phyloP scores from a whole-genome alignment of 1,140 invertebrate genomes.

The Camponotus vicinus region DNA sequence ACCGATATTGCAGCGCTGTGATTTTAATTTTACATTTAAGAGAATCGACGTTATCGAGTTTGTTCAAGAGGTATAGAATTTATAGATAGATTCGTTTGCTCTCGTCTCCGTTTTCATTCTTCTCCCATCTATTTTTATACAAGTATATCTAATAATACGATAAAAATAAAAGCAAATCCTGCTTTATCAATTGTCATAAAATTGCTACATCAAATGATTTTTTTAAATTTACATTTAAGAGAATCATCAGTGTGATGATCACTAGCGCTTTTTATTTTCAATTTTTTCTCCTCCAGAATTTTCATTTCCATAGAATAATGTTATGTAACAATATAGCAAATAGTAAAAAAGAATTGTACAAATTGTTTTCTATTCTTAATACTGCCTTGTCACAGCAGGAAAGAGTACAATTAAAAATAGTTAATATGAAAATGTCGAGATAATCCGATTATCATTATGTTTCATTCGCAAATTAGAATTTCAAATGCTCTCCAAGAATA shows the following conservation, averaged over 20 bases:
- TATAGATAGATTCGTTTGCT: background rate
- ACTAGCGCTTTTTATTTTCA: background rate
- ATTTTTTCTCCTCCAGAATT: background rate
- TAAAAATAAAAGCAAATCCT: background rate
- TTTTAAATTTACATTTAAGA: background rate
- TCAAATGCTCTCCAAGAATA: conserved; percentile 15
- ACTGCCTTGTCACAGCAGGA: background rate
- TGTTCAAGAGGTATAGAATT: conserved; percentile 58
- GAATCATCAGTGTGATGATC: background rate
- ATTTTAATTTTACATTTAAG: conserved; percentile 73
- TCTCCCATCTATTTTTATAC: background rate
- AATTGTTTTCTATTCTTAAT: background rate
- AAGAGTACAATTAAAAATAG: conserved; percentile 18
- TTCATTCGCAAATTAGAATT: conserved; percentile 41
- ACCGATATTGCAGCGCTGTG: conserved; percentile 65
- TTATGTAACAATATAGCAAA: background rate
- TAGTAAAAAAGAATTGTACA: background rate
- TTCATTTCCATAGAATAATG: background rate
- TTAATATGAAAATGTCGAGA: background rate
- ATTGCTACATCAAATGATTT: no score
- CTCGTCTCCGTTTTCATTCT: conserved; percentile 36
- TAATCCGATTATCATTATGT: conserved; percentile 5
- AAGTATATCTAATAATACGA: conserved; percentile 24
- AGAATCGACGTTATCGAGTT: conserved; percentile 68
- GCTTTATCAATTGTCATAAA: background rate